Evolutionary conservation across 1,140 invertebrate species (phyloP).

Genomic region (Calephelis virginiensis): DNA sequence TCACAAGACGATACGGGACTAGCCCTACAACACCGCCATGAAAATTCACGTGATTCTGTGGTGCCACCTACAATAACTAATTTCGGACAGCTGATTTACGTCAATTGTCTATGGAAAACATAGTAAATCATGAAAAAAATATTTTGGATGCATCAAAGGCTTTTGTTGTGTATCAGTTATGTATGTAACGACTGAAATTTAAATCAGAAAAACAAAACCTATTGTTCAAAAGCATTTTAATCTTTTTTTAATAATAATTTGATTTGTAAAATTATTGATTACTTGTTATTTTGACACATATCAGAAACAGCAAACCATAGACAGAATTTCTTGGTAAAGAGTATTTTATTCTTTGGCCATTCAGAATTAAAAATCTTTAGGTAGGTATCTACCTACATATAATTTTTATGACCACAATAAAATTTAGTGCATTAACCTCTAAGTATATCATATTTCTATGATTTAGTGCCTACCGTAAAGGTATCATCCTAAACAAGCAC

Average conservation of each 20-base stretch:
- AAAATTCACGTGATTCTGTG: slow-evolving; percentile 79
- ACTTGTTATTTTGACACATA: background rate
- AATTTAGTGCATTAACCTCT: too few relatives aligned
- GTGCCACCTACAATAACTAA: slow-evolving; percentile 74
- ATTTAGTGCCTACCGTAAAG: too few relatives aligned
- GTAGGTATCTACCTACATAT: too few relatives aligned
- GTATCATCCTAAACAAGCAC: too few relatives aligned
- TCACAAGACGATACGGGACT: slow-evolving; percentile 78
- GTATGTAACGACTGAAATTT: background rate
- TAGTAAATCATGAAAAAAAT: slow-evolving; percentile 10
- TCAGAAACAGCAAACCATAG: background rate
- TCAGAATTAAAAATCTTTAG: too few relatives aligned
- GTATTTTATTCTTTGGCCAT: too few relatives aligned
- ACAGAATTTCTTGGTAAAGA: background rate
- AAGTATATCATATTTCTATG: too few relatives aligned
- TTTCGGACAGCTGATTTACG: slow-evolving; percentile 77
- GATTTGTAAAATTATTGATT: background rate
- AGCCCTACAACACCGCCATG: slow-evolving; percentile 77
- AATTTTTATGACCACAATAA: too few relatives aligned
- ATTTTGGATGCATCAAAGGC: background rate
- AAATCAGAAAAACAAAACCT: background rate
- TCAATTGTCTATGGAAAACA: slow-evolving; percentile 72
- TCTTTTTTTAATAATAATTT: background rate
- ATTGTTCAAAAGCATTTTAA: background rate
- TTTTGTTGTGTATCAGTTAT: background rate